phyloP scores from a whole-genome alignment of 2,797 vertebrate genomes.

The Triplophysa bombifrons region DNA sequence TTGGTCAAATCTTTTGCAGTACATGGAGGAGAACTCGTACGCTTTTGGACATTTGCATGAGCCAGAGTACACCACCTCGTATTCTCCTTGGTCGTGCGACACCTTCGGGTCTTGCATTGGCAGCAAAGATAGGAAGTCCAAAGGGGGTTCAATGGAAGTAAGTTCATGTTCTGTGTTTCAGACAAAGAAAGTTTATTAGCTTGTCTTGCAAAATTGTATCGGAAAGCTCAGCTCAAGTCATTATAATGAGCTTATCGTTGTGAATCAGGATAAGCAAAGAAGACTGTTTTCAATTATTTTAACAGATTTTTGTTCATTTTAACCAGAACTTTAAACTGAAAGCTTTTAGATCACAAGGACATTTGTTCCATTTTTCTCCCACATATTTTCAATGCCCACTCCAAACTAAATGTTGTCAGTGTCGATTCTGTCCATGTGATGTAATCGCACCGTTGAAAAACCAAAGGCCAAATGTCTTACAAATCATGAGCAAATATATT shows the following conservation, averaged over 20 bases:
- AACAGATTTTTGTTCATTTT: no score
- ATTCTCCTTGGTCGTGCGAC: slow-evolving; percentile 99
- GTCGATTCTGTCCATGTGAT: slow-evolving; percentile 44
- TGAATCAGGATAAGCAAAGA: no score
- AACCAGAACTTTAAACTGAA: background rate
- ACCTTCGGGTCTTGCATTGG: slow-evolving; percentile 98
- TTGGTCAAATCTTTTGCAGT: slow-evolving; percentile 70
- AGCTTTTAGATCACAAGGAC: background rate
- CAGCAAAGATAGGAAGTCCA: slow-evolving; percentile 97
- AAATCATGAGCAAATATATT: background rate
- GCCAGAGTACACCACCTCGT: slow-evolving; percentile 89
- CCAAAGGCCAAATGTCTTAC: slow-evolving; percentile 42
- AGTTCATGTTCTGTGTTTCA: slow-evolving; percentile 49
- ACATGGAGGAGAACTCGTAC: slow-evolving; percentile 90
- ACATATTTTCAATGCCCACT: slow-evolving; percentile 7
- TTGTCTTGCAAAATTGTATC: no score
- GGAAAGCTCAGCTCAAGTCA: no score
- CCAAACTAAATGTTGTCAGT: slow-evolving; percentile 42
- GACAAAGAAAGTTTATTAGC: no score
- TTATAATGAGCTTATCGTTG: no score
- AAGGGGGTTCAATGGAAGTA: slow-evolving; percentile 93
- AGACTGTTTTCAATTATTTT: no score
- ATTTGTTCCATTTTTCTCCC: background rate
- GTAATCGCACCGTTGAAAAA: slow-evolving; percentile 22
- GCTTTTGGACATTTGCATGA: slow-evolving; percentile 87